Conservation (phyloP, 2,797 vertebrate genomes). For the Toxotes lorentzi region DNA sequence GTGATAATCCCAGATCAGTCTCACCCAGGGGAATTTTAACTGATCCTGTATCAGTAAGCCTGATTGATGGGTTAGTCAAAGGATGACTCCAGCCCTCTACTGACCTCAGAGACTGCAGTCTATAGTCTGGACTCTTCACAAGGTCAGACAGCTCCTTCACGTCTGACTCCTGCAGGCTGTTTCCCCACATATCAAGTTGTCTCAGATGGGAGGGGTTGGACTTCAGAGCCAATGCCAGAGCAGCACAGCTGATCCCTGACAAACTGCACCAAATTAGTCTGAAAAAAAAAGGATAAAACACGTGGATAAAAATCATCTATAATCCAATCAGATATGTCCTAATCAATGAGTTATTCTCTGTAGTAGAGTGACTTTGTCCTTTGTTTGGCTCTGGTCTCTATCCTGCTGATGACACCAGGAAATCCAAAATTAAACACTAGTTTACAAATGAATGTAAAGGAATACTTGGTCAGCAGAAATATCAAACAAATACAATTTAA, state of each 20-base stretch:
- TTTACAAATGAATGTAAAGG: too few species aligned
- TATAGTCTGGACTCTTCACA: not conserved
- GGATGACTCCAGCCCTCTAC: not conserved
- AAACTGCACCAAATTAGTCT: not conserved
- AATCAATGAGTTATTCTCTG: too few species aligned
- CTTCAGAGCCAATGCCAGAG: not conserved
- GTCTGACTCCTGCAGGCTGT: not conserved
- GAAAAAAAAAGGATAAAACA: not conserved
- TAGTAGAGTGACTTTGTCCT: too few species aligned
- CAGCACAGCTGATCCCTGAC: not conserved
- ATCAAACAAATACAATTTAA: too few species aligned
- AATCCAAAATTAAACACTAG: too few species aligned
- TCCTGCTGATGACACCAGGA: too few species aligned
- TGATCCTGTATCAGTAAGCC: not conserved
- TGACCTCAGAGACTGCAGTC: slow-evolving; percentile 17
- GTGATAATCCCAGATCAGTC: not conserved
- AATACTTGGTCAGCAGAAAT: too few species aligned
- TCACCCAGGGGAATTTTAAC: not conserved
- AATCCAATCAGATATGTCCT: not conserved
- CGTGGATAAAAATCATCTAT: not conserved
- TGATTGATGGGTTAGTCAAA: not conserved
- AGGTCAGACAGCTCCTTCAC: not conserved
- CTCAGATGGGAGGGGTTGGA: not conserved
- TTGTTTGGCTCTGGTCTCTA: too few species aligned
- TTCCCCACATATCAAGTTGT: not conserved